These are phyloP conservation scores for Tipula lateralis DNA, from an alignment of 2,888 invertebrate genomes.

Conservation along the genomic window DNA sequence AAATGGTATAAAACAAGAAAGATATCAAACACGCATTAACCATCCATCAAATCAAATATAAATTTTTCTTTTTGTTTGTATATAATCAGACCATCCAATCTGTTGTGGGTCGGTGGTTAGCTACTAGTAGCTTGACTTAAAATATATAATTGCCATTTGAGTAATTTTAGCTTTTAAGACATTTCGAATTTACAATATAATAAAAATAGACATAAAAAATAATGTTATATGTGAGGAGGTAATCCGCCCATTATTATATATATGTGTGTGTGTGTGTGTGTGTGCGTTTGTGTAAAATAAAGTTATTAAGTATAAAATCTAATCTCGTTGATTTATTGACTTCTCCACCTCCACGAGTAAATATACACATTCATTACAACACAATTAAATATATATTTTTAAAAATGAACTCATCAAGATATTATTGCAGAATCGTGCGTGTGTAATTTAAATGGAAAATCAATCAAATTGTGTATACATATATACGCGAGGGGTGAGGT, in stretches of 20 bases:
- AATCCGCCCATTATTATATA: background rate
- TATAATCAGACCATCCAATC: background rate
- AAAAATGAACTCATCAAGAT: background rate
- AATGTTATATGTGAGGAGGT: background rate
- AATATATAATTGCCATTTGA: background rate
- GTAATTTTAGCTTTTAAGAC: background rate
- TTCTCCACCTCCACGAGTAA: background rate
- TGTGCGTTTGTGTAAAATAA: no score
- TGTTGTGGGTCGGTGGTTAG: background rate
- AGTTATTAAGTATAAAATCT: background rate
- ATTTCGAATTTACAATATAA: background rate
- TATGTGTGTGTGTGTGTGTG: no score
- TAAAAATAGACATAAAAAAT: background rate
- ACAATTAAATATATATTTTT: background rate
- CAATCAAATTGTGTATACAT: background rate
- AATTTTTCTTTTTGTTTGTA: background rate
- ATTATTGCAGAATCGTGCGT: background rate
- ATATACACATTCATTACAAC: background rate
- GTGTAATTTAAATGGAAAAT: background rate
- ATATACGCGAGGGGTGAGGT: no score
- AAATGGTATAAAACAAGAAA: background rate
- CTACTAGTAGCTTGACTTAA: background rate
- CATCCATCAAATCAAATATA: constrained; percentile 19
- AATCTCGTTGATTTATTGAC: background rate
- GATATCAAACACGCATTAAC: constrained; percentile 1